Percentiles rank a stretch among this genome's conserved stretches.
These are phyloP conservation scores for Papilio polyxenes DNA, from an alignment of 1,140 invertebrate genomes.

Conservation along the genomic window DNA sequence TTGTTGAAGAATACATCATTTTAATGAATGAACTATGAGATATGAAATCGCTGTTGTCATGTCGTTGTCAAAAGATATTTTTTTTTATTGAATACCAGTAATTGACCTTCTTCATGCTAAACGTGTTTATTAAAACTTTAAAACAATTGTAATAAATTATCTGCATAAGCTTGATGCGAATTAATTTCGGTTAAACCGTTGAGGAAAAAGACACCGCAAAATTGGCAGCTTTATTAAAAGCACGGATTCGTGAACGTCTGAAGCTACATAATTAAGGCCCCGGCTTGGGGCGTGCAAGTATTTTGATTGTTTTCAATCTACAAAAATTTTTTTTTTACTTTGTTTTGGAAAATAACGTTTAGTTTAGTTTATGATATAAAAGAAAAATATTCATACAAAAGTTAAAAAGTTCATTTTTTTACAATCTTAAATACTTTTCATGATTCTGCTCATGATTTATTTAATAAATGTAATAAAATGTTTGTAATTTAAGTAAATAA, in stretches of 20 bases:
- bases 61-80: too few species aligned
- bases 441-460: too few species aligned
- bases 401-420: too few species aligned
- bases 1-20: too few species aligned
- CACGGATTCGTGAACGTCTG: slow-evolving; percentile 22
- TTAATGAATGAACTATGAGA: too few species aligned
- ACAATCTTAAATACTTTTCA: too few species aligned
- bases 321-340: slow-evolving; percentile 8
- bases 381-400: neutral
- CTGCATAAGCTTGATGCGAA: neutral
- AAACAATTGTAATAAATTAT: neutral
- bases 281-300: neutral
- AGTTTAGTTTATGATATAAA: neutral
- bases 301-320: slow-evolving; percentile 27
- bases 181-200: slow-evolving; percentile 35
- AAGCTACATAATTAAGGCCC: slow-evolving; percentile 41
- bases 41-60: too few species aligned
- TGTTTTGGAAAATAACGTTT: neutral
- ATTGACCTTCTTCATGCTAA: too few species aligned
- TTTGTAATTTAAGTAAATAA: too few species aligned
- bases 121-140: neutral
- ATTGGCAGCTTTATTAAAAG: slow-evolving; percentile 44
- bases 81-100: too few species aligned
- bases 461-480: too few species aligned
- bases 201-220: slow-evolving; percentile 35